Conservation (phyloP, 1,140 invertebrate genomes). For the Drosophila arawakana region DNA sequence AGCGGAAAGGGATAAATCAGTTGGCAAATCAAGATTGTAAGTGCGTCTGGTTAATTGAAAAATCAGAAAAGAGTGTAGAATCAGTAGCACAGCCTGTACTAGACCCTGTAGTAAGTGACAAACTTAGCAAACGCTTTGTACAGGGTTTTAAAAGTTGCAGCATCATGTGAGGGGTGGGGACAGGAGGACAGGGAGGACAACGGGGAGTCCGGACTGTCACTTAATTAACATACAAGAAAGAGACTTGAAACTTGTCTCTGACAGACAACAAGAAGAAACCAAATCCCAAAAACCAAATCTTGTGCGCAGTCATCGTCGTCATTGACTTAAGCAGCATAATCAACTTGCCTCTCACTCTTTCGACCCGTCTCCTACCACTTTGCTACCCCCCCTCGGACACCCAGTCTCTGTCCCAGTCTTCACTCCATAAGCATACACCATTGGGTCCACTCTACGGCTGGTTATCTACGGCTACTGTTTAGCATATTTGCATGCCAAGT, state of each 20-base stretch:
- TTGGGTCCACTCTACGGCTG: slow-evolving; percentile 19
- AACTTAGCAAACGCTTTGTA: too few species aligned
- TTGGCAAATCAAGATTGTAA: neutral
- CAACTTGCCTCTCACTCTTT: slow-evolving; percentile 55
- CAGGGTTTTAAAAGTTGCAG: slow-evolving; percentile 40
- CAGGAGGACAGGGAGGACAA: neutral
- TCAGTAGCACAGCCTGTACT: too few species aligned
- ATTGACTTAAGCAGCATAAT: slow-evolving; percentile 82
- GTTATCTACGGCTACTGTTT: slow-evolving; percentile 69
- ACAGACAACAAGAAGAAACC: slow-evolving; percentile 52
- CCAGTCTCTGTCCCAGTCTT: too few species aligned
- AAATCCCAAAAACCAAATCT: slow-evolving; percentile 70
- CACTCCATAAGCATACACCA: slow-evolving; percentile 16
- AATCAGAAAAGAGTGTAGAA: slow-evolving; percentile 44
- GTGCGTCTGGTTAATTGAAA: slow-evolving; percentile 41
- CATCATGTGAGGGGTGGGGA: slow-evolving; percentile 23
- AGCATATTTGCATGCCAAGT: slow-evolving; percentile 83
- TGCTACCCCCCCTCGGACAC: neutral
- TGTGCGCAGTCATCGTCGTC: slow-evolving; percentile 73
- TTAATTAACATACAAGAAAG: slow-evolving; percentile 79
- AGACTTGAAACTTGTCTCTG: slow-evolving; percentile 78
- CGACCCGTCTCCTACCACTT: neutral
- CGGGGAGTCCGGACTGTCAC: slow-evolving; percentile 14
- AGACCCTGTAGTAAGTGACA: too few species aligned
- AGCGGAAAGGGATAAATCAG: neutral